Evolutionary conservation across 1,140 invertebrate species (phyloP).

Genomic region (Ruditapes philippinarum): DNA sequence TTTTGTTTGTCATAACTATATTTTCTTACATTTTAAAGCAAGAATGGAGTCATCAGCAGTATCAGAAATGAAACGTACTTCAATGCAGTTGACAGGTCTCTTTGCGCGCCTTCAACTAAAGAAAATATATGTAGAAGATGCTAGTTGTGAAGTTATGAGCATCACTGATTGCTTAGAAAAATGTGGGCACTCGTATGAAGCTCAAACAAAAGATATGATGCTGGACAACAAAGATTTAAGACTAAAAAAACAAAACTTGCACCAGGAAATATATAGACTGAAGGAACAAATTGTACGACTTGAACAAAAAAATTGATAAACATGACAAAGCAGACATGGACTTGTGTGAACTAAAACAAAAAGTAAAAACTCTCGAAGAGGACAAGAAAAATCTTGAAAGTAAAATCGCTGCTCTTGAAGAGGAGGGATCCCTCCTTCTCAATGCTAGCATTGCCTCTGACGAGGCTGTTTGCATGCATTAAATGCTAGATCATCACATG

Average conservation of each 20-base stretch:
- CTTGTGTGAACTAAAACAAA: neutral
- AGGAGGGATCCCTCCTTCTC: neutral
- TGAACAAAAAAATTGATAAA: conserved; percentile 9
- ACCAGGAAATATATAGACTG: conserved; percentile 1
- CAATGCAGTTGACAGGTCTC: neutral
- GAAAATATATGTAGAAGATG: neutral
- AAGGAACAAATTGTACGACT: neutral
- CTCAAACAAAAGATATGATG: neutral
- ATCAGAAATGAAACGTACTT: conserved; percentile 4
- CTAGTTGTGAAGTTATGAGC: neutral
- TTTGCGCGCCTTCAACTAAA: neutral
- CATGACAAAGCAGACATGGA: neutral
- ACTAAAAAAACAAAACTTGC: neutral
- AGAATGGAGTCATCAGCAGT: neutral
- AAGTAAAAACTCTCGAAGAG: neutral
- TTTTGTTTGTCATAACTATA: neutral
- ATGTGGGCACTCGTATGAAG: neutral
- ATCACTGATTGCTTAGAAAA: neutral
- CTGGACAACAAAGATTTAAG: neutral
- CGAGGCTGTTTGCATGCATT: neutral
- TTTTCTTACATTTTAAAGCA: neutral
- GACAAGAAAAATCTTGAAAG: neutral
- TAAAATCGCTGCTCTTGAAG: neutral
- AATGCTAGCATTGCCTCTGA: neutral
- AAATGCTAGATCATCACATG: neutral